Base-by-base conservation (phyloP, 2,797 vertebrate genomes). In the Mormyrus proboscirostris region DNA sequence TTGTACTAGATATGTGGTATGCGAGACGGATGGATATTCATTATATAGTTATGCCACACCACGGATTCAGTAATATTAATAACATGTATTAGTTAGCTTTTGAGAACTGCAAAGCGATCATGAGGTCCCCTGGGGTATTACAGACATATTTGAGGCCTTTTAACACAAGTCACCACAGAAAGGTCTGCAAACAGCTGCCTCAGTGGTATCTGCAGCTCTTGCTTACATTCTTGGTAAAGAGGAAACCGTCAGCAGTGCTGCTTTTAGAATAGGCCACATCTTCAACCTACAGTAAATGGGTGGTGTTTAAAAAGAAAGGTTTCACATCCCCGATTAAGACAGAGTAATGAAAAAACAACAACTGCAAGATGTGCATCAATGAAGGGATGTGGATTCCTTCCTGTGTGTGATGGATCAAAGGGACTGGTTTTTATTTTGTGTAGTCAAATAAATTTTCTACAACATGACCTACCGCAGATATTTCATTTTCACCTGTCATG, bases 241-340 rank as follows among this genome's bases (percentile, higher is more conserved):
- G 87, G 87, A 88, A 88, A 88, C 41, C 69, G 87, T 65, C 86
- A 73, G 55, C 50, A 19, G 0, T 91, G 89, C 89, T 76, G 89
- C 86, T 69, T 65, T 90, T 92, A 91, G 33, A 89, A 59, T 6
- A 12, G 50, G 86, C 8, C 19, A 5, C 19, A 5, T 29, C 44
- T 14, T 69, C 22, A 38, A 19, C 62, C 25, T 50, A 47, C 41
- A 33, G 19, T 10, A 88, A 88, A 88, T 88, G 59, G 38, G 87
- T 9, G n/a, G 55, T 50, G 59, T 7, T 55, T 44, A 10, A 19
- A 88, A 47, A 86, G 25, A 53, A 53, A 29, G 38, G 86, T 87
- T 62, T 59, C 86, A 87, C 53, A 62, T 87, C 86, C 38, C 53
- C 4, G 0, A 87, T 22, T 47, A 57, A 33, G 53, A 19, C 85